Conservation (phyloP, 2,888 invertebrate genomes). For the Drosophila vallismaia region DNA sequence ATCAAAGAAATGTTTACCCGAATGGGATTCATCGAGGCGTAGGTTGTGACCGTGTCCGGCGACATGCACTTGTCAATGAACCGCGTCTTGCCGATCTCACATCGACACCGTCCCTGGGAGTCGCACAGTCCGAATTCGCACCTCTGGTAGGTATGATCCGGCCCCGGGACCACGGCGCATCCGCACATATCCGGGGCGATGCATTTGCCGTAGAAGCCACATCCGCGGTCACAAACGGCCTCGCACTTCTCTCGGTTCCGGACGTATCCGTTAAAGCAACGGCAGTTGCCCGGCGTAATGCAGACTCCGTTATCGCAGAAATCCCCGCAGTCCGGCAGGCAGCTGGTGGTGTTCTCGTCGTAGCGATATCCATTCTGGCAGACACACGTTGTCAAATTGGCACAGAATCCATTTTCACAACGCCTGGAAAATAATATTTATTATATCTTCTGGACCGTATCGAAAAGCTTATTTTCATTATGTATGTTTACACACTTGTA, state of each 20-base stretch:
- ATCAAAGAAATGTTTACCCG: constrained; percentile 72
- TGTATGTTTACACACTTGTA: constrained; percentile 69
- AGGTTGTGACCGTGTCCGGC: constrained; percentile 80
- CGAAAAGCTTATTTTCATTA: no score
- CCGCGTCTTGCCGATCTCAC: constrained; percentile 73
- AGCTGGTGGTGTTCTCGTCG: constrained; percentile 74
- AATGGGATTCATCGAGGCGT: constrained; percentile 72
- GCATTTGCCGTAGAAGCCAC: constrained; percentile 81
- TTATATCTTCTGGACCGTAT: no score
- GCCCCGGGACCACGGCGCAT: constrained; percentile 77
- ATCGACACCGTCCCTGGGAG: constrained; percentile 75
- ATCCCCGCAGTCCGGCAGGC: constrained; percentile 79
- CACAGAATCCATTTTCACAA: constrained; percentile 84
- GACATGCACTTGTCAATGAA: constrained; percentile 80
- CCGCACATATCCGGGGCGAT: constrained; percentile 81
- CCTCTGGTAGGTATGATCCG: constrained; percentile 51
- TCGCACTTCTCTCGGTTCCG: constrained; percentile 72
- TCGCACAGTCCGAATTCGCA: constrained; percentile 74
- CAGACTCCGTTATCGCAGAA: constrained; percentile 83
- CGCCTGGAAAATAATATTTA: constrained; percentile 54
- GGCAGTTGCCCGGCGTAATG: constrained; percentile 81
- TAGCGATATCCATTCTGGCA: constrained; percentile 84
- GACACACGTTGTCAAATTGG: constrained; percentile 83
- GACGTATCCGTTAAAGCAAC: constrained; percentile 82
- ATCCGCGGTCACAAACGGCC: constrained; percentile 76